Conservation (phyloP, 1,140 invertebrate genomes). For the Philotrypesis tridentata region DNA sequence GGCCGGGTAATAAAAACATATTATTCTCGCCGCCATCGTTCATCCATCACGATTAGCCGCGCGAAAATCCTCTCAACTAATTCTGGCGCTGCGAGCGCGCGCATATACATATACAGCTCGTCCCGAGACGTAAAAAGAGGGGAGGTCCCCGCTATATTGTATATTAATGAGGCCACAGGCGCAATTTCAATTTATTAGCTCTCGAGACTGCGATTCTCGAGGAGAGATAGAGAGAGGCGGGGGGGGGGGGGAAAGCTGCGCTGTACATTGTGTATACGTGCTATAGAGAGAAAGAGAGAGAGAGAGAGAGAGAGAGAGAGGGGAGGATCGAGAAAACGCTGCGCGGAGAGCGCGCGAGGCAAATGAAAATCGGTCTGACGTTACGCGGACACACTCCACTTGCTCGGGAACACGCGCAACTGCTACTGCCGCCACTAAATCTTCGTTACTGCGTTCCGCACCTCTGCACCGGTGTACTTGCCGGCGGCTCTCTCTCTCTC, state of each 20-base stretch:
- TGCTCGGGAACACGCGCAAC: slow-evolving; percentile 19
- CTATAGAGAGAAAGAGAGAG: not conserved
- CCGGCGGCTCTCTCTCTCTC: too few relatives aligned
- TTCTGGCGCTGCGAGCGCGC: not conserved
- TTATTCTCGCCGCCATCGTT: not conserved
- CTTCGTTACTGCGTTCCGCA: slow-evolving; percentile 42
- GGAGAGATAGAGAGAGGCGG: not conserved
- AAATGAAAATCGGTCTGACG: slow-evolving; percentile 41
- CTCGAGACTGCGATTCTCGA: not conserved
- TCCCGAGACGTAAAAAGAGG: not conserved
- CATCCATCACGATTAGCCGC: slow-evolving; percentile 1
- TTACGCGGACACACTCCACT: slow-evolving; percentile 42
- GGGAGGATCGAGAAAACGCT: slow-evolving; percentile 23
- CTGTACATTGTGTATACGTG: too few relatives aligned
- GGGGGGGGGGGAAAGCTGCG: slow-evolving; percentile 2
- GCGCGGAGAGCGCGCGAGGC: slow-evolving; percentile 7
- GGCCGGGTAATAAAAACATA: not conserved
- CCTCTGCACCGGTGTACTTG: not conserved
- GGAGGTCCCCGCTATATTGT: not conserved
- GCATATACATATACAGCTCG: too few relatives aligned
- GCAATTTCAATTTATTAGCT: not conserved
- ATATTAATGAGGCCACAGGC: not conserved
- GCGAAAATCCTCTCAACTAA: not conserved
- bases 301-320: not conserved
- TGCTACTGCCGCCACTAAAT: slow-evolving; percentile 31